Percentiles rank a stretch among this genome's conserved stretches.
Evolutionary conservation across 2,888 invertebrate genomes (phyloP).

Genomic region (Calliphora vomitoria): DNA sequence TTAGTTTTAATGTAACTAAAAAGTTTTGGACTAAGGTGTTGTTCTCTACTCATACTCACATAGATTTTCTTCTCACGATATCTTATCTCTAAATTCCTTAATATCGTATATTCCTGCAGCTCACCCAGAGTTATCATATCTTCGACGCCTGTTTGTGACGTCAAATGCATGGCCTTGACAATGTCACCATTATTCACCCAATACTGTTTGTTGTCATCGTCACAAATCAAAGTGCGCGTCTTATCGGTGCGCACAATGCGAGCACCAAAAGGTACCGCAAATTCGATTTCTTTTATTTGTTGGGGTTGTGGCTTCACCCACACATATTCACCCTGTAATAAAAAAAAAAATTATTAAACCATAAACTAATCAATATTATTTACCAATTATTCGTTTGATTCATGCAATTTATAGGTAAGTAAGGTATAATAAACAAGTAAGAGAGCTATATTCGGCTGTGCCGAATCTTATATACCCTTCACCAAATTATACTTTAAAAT

Average conservation of each 20-base stretch:
- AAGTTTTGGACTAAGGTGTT: too few species aligned
- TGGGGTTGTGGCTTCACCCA: constrained; percentile 92
- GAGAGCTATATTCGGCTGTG: too few species aligned
- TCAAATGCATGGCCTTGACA: constrained; percentile 89
- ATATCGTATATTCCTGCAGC: constrained; percentile 96
- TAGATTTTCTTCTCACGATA: constrained; percentile 96
- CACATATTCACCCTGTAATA: constrained; percentile 91
- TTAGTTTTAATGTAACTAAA: too few species aligned
- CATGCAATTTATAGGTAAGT: too few species aligned
- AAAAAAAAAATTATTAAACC: background rate
- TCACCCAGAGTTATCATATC: constrained; percentile 98
- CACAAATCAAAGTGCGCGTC: constrained; percentile 90
- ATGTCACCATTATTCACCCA: constrained; percentile 87
- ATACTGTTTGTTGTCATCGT: constrained; percentile 93
- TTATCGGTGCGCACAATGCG: constrained; percentile 91
- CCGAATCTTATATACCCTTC: too few species aligned
- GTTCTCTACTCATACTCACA: constrained; percentile 86
- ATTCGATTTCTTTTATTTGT: constrained; percentile 86
- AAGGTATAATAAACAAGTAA: too few species aligned
- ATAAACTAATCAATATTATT: constrained; percentile 10
- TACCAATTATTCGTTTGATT: background rate
- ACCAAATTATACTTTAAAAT: too few species aligned
- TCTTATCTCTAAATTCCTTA: constrained; percentile 94
- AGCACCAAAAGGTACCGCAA: constrained; percentile 94
- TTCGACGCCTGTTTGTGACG: constrained; percentile 93